phyloP scores from a whole-genome alignment of 2,113 vertebrate genomes.

The Eptesicus fuscus region DNA sequence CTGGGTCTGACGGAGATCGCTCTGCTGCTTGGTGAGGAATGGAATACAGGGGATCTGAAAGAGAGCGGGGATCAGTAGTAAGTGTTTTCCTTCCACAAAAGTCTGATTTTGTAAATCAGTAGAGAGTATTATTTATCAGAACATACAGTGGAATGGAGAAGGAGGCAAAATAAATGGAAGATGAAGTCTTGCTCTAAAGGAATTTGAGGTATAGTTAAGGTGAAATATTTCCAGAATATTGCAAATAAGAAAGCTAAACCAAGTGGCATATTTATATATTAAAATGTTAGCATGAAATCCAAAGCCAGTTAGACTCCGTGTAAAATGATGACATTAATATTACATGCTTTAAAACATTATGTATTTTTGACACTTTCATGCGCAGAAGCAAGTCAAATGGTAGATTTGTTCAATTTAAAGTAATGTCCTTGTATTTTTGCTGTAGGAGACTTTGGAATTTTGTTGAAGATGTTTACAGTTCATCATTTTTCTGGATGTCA shows the following conservation, averaged over 20 bases:
- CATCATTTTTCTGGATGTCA: neutral
- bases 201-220: conserved; percentile 4
- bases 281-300: neutral
- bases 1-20: neutral
- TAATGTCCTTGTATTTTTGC: neutral
- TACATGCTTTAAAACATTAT: conserved; percentile 1
- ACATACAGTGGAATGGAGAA: neutral
- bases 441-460: conserved; percentile 1
- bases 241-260: neutral
- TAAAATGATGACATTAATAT: neutral
- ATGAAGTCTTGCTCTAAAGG: neutral
- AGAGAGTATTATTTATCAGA: neutral
- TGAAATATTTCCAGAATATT: neutral
- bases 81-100: neutral
- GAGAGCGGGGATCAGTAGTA: neutral
- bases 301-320: neutral
- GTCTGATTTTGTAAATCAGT: neutral
- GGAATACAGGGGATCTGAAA: neutral
- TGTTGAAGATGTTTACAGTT: conserved; percentile 19
- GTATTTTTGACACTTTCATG: neutral
- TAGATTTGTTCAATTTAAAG: conserved; percentile 17
- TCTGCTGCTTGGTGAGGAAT: neutral
- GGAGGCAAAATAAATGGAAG: neutral
- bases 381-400: neutral
- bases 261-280: neutral